Base-by-base conservation (phyloP, 2,797 vertebrate genomes). In the Pantherophis vulpinus region DNA sequence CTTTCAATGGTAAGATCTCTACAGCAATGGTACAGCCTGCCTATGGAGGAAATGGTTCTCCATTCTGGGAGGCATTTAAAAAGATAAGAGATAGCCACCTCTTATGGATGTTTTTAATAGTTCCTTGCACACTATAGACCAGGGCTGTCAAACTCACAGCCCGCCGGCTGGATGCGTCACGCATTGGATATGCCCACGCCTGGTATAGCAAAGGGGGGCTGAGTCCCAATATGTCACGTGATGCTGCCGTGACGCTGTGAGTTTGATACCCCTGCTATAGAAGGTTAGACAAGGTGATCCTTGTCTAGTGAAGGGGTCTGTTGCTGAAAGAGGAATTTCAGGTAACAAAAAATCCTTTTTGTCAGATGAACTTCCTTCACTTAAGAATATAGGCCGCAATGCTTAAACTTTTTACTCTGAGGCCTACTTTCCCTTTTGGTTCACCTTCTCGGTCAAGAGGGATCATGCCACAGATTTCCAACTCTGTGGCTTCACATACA, bases 111-210 rank as follows among this genome's bases (percentile, higher is more conserved):
- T 23, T 83, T 47, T 47, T 23, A 83, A 83, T 83, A 25, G 74
- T 83, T 83, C 20, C 32, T 79, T 79, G 70, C n/a, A 37, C 37
- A 83, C 74, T 63, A 29, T 63, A 63, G 10, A 29, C 10, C 1
- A 29, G 61, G 61, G 11, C 3, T 29, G 25, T 63, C 60, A 63
- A 63, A 27, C 25, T 58, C 58, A 6, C 18, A 58, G 58, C 58
- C 58, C 16, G 0, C 1, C 5, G 58, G 58, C 16, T 0, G 5
- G 56, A 20, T 58, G 16, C 58, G 5, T 58, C 58, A 58, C 4
- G 0, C 0, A 0, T 1, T 58, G 58, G 16, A 13, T 5, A 58
- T 1, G 56, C 16, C 56, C 16, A 58, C 0, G 1, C 56, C 56
- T 0, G 0, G 56, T 58, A 18, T 58, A 18, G 55, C 55, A 56